Percentiles rank a stretch among this genome's conserved stretches.
Conservation (phyloP, 1,140 invertebrate genomes). For the Branchinecta lynchi region DNA sequence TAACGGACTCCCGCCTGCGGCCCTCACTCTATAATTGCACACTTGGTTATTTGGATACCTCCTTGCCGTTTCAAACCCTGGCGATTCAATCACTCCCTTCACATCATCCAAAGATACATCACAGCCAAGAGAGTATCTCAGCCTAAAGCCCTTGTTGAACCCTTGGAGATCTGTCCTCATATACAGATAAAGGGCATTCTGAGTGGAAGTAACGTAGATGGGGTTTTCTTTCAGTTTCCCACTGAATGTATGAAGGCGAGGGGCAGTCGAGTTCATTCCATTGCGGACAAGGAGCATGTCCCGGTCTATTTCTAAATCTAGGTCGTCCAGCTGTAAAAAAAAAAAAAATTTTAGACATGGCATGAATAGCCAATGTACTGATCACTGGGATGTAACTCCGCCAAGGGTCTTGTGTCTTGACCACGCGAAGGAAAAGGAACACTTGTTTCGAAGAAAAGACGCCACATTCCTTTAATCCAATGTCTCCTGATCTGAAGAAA, state of each 20-base stretch:
- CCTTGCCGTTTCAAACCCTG: slow-evolving; percentile 60
- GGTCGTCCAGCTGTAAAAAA: slow-evolving; percentile 53
- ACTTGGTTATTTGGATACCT: slow-evolving; percentile 84
- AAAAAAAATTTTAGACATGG: background rate
- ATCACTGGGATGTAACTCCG: too few relatives aligned
- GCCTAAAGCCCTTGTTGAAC: slow-evolving; percentile 73
- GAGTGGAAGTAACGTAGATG: slow-evolving; percentile 74
- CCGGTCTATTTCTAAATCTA: slow-evolving; percentile 66
- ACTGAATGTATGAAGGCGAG: slow-evolving; percentile 61
- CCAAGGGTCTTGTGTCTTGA: too few relatives aligned
- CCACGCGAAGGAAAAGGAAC: too few relatives aligned
- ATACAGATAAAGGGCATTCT: slow-evolving; percentile 74
- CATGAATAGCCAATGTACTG: too few relatives aligned
- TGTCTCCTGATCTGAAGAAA: too few relatives aligned
- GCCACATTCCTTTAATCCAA: too few relatives aligned
- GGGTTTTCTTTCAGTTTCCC: slow-evolving; percentile 59
- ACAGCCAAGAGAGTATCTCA: slow-evolving; percentile 59
- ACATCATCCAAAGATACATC: slow-evolving; percentile 48
- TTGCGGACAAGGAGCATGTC: slow-evolving; percentile 80
- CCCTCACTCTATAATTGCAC: slow-evolving; percentile 70
- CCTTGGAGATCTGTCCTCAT: slow-evolving; percentile 78
- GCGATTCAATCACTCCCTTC: slow-evolving; percentile 71
- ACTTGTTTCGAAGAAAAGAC: too few relatives aligned
- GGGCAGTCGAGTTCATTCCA: slow-evolving; percentile 66
- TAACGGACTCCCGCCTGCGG: slow-evolving; percentile 60